Base-by-base conservation (phyloP, 2,888 invertebrate genomes). In the Drosophila anomelani region DNA sequence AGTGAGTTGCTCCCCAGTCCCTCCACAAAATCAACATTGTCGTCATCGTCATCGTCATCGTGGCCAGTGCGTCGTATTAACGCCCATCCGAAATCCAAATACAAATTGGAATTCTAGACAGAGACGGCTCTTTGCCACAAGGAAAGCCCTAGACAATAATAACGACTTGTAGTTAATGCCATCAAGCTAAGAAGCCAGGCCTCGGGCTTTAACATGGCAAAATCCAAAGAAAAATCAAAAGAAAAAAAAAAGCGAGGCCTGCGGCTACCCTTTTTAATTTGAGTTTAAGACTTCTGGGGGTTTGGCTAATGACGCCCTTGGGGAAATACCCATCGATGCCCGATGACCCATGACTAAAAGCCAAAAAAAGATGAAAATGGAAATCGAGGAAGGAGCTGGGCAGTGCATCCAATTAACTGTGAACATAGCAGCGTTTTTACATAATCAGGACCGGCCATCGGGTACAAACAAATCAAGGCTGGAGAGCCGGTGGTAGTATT, bases 391-490 rank as follows among this genome's bases (percentile, higher is more conserved):
- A 23, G 34, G 15, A 68, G 44, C 51, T 57, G 64, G 57, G 58
- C 88, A 80, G 63, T 86, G 87, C 81, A 84, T 76, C 75, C 87
- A 89, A 89, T 84, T 84, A 89, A 84, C 49, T 69, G 60, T 26
- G 71, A 49, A 57, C 71, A 69, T 32, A 39, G 41, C 32, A 47
- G 17, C 32, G 34, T 70, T 39, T 34, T 34, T 36, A 69, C 20
- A 68, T 71, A 71, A 68, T 68, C 71, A 70, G 49, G 47, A 36
- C 39, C 34, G 41, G 26, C 17, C 56, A 34, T 64, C n/a, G 26
- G 36, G 49, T 7, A 34, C 47, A 51, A 43, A 20, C 49, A 64
- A 64, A 64, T 64, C 64, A 64, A 49, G 43, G 66, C 41, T n/a
- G 15, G 34, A 20, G 17, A n/a, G 15, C 23, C n/a, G 10, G 47